phyloP scores from a whole-genome alignment of 2,113 vertebrate genomes.

The Ciconia boyciana region DNA sequence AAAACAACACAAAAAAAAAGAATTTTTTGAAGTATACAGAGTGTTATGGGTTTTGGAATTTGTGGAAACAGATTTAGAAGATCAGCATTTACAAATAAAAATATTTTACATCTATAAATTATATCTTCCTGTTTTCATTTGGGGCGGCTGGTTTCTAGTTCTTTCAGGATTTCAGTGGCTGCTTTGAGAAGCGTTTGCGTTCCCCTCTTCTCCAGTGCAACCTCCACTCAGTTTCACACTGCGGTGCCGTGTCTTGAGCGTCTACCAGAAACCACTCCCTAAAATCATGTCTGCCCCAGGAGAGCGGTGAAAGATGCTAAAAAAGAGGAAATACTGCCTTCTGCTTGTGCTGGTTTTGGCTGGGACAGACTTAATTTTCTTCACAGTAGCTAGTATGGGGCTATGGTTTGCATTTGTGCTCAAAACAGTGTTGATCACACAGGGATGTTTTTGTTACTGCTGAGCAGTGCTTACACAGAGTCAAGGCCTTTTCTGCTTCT shows the following conservation, averaged over 20 bases:
- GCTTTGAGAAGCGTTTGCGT: fast-evolving
- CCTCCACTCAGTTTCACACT: fast-evolving
- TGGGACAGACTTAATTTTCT: fast-evolving
- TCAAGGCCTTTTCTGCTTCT: background rate
- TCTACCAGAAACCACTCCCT: fast-evolving
- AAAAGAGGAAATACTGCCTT: fast-evolving
- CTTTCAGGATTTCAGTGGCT: background rate
- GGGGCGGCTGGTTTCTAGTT: background rate
- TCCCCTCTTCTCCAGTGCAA: background rate
- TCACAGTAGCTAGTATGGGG: fast-evolving
- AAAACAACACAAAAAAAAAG: constrained; percentile 59
- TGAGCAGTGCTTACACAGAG: background rate
- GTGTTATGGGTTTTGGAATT: constrained; percentile 96
- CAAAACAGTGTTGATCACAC: fast-evolving
- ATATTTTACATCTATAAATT: constrained; percentile 92
- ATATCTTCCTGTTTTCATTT: background rate
- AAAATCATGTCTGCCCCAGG: fast-evolving
- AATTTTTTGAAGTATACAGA: constrained; percentile 91
- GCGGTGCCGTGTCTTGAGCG: fast-evolving
- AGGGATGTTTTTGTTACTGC: fast-evolving
- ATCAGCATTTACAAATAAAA: constrained; percentile 99
- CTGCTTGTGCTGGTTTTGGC: background rate
- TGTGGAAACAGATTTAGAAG: constrained; percentile 98
- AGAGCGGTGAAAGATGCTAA: background rate
- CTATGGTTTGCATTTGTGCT: fast-evolving